These are phyloP conservation scores for Polypterus senegalus DNA, from an alignment of 2,113 vertebrate species.

Conservation along the genomic window DNA sequence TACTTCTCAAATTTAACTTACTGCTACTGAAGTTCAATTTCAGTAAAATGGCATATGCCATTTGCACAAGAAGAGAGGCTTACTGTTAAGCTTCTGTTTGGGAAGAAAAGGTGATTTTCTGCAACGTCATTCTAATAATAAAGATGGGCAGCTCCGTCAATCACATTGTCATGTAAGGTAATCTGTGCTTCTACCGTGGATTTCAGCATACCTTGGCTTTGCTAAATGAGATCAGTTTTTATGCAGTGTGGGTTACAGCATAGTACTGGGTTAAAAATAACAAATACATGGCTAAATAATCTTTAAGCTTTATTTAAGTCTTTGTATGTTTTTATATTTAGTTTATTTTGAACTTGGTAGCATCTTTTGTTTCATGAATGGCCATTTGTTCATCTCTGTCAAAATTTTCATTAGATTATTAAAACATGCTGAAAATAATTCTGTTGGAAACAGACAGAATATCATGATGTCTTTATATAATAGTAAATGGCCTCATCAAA, in stretches of 20 bases:
- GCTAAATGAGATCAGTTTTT: slow-evolving; percentile 38
- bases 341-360: too few relatives aligned
- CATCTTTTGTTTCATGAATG: too few relatives aligned
- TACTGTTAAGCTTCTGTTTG: slow-evolving; percentile 14
- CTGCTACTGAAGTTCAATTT: too few relatives aligned
- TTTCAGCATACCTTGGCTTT: slow-evolving; percentile 29
- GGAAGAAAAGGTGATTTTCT: slow-evolving; percentile 26
- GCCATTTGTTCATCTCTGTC: too few relatives aligned
- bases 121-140: slow-evolving; percentile 25
- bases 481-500: too few relatives aligned
- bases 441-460: too few relatives aligned
- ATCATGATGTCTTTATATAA: too few relatives aligned
- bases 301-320: too few relatives aligned
- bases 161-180: slow-evolving; percentile 46
- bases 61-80: slow-evolving; percentile 7
- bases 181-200: slow-evolving; percentile 31
- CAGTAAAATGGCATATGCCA: not conserved
- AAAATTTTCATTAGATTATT: too few relatives aligned
- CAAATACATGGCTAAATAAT: not conserved
- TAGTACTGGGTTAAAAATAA: slow-evolving; percentile 56
- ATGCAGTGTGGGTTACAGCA: slow-evolving; percentile 46
- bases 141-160: slow-evolving; percentile 39
- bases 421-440: too few relatives aligned
- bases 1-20: too few relatives aligned
- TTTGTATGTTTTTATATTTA: too few relatives aligned